phyloP scores from a whole-genome alignment of 1,140 invertebrate species.

The Anagrus nilaparvatae region DNA sequence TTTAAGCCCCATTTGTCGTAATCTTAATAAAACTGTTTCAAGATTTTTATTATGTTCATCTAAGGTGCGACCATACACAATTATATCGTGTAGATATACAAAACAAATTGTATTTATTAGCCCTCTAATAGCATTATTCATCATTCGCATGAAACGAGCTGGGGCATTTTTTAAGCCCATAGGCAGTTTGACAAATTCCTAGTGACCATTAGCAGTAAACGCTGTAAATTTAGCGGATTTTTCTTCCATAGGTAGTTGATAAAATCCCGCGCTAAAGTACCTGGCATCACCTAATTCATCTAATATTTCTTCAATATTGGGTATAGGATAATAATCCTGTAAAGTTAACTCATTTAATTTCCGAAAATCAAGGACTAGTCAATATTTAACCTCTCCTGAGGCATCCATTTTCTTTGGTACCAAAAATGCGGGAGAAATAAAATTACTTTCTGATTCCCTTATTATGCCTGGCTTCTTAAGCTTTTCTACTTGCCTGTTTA shows the following conservation, averaged over 20 bases:
- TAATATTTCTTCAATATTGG: constrained; percentile 35
- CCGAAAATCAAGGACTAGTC: constrained; percentile 34
- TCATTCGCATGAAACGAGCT: constrained; percentile 16
- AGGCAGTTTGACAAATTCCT: constrained; percentile 24
- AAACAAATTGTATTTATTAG: too few relatives aligned
- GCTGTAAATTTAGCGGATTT: constrained; percentile 14
- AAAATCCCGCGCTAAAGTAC: constrained; percentile 22
- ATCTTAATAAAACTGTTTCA: constrained; percentile 7
- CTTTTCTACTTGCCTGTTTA: not conserved
- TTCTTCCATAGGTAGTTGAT: constrained; percentile 16
- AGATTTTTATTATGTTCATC: constrained; percentile 12
- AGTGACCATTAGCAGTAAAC: constrained; percentile 15
- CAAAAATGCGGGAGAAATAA: constrained; percentile 30
- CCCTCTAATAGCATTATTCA: constrained; percentile 20
- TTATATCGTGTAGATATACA: constrained; percentile 21
- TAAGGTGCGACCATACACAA: constrained; percentile 12
- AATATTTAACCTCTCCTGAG: constrained; percentile 31
- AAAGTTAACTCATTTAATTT: too few relatives aligned
- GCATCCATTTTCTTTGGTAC: constrained; percentile 36
- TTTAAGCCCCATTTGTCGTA: constrained; percentile 5
- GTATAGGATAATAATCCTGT: constrained; percentile 43
- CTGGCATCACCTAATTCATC: constrained; percentile 22
- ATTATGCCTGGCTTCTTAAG: constrained; percentile 31
- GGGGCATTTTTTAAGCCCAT: constrained; percentile 20
- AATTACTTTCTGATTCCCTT: constrained; percentile 24